These are phyloP conservation scores for Antheraea yamamai DNA, from an alignment of 2,888 invertebrate species.

Conservation along the genomic window DNA sequence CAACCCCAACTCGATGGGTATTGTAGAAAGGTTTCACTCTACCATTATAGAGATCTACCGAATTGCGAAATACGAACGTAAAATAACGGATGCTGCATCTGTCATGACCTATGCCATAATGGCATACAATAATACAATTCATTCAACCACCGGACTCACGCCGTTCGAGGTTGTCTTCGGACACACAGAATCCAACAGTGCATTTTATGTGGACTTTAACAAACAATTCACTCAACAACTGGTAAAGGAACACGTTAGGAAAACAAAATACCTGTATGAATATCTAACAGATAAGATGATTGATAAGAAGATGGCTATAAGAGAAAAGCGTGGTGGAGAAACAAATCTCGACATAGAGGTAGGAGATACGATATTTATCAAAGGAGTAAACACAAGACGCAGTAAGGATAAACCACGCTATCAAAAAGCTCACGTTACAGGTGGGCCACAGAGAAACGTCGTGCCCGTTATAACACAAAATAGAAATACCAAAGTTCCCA, in stretches of 20 bases:
- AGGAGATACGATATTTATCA: slow-evolving; percentile 12
- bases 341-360: slow-evolving; percentile 13
- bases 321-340: slow-evolving; percentile 6
- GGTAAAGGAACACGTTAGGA: slow-evolving; percentile 1
- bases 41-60: slow-evolving; percentile 12
- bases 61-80: slow-evolving; percentile 8
- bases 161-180: slow-evolving; percentile 29
- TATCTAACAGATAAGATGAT: too few relatives aligned
- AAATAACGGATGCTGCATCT: neutral
- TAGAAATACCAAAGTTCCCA: slow-evolving; percentile 17
- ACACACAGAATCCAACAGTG: slow-evolving; percentile 24
- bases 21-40: slow-evolving; percentile 12
- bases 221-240: slow-evolving; percentile 24
- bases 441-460: neutral
- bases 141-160: neutral
- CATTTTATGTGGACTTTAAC: slow-evolving; percentile 25
- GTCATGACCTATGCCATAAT: slow-evolving; percentile 26
- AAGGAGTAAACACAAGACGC: slow-evolving; percentile 10
- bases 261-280: slow-evolving; percentile 2
- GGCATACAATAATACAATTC: neutral
- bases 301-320: slow-evolving; percentile 1
- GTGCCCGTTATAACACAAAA: neutral
- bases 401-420: slow-evolving; percentile 17
- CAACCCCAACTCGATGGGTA: slow-evolving; percentile 10
- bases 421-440: slow-evolving; percentile 17